Percentiles rank a stretch among this genome's conserved stretches.
These are phyloP conservation scores for Palloptera scutellata DNA, from an alignment of 2,888 invertebrate genomes.

Conservation along the genomic window DNA sequence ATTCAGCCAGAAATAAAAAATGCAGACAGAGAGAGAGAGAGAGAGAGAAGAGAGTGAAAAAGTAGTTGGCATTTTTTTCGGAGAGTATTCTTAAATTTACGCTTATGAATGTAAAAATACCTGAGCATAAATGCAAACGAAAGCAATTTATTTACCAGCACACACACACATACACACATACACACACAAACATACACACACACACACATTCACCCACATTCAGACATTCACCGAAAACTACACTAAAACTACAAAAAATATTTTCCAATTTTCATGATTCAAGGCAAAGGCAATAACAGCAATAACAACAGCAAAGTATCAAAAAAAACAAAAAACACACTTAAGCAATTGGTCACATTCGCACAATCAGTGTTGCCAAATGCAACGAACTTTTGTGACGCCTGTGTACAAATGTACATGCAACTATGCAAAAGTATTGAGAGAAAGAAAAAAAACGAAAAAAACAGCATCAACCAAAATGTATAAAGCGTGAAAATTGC, in stretches of 20 bases:
- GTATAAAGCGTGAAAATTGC: background rate
- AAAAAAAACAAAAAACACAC: background rate
- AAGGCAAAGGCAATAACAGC: background rate
- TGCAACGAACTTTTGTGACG: slow-evolving; percentile 12
- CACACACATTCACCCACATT: slow-evolving; percentile 21
- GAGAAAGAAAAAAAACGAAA: background rate
- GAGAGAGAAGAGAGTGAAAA: too few relatives aligned
- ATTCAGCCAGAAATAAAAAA: too few relatives aligned
- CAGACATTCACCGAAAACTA: background rate
- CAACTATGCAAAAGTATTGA: background rate
- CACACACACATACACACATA: slow-evolving; percentile 14
- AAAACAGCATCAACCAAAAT: slow-evolving; percentile 1
- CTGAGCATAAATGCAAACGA: background rate
- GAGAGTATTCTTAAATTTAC: too few relatives aligned
- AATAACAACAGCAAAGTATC: background rate
- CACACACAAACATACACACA: too few relatives aligned
- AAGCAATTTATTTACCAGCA: slow-evolving; percentile 46
- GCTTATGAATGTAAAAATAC: slow-evolving; percentile 29
- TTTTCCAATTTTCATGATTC: background rate
- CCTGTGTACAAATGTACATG: background rate
- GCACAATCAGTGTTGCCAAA: background rate
- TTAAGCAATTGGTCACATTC: slow-evolving; percentile 1
- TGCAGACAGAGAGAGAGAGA: too few relatives aligned
- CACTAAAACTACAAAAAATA: background rate
- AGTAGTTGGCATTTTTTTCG: too few relatives aligned